phyloP scores from a whole-genome alignment of 2,888 invertebrate species.

The Linnaemya tessellans region DNA sequence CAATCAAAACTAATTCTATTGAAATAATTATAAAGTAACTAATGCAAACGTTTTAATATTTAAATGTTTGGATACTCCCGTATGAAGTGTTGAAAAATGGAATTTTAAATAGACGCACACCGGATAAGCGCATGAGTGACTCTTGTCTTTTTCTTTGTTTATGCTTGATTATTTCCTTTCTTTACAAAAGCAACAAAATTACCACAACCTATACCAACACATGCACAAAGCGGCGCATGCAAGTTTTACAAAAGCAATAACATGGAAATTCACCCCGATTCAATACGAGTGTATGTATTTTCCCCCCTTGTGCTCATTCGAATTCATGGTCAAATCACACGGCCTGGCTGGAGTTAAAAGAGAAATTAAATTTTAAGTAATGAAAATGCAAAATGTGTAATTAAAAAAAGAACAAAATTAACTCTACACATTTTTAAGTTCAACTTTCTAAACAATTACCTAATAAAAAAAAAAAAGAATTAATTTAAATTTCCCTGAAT shows the following conservation, averaged over 20 bases:
- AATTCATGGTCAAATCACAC: conserved; percentile 37
- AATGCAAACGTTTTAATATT: conserved; percentile 46
- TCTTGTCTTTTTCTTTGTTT: conserved; percentile 48
- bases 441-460: not conserved
- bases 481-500: conserved; percentile 18
- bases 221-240: not conserved
- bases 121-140: conserved; percentile 71
- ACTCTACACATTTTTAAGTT: conserved; percentile 2
- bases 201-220: conserved; percentile 64
- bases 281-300: conserved; percentile 8
- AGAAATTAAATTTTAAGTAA: conserved; percentile 46
- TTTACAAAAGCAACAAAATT: conserved; percentile 38
- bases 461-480: not conserved
- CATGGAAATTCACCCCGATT: conserved; percentile 32
- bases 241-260: conserved; percentile 22
- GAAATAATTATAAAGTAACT: conserved; percentile 2
- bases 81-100: conserved; percentile 54
- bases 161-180: not conserved
- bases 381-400: conserved; percentile 12
- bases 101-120: conserved; percentile 30
- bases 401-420: not conserved
- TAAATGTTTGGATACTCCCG: conserved; percentile 41
- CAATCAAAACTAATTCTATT: conserved; percentile 11
- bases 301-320: not conserved
- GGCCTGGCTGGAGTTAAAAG: conserved; percentile 20